Conservation (phyloP, 2,113 vertebrate species). For the Numenius arquata region DNA sequence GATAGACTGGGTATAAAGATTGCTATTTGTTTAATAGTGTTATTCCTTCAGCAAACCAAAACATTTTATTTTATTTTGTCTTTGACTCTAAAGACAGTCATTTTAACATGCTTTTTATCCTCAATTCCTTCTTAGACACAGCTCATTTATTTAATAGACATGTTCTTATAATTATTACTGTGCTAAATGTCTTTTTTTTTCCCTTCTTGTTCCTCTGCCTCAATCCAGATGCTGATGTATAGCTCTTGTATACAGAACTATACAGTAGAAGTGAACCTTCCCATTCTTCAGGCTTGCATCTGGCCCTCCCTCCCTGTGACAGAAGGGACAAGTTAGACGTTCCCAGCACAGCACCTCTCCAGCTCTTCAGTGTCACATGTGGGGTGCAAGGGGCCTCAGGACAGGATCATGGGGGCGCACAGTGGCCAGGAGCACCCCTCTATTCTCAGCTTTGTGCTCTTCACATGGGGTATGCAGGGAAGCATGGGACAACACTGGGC, state of each 20-base stretch:
- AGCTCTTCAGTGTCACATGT: not conserved
- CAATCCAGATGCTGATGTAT: not conserved
- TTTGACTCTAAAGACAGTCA: not conserved
- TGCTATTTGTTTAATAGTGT: not conserved
- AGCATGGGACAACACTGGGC: no score
- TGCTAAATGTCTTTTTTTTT: not conserved
- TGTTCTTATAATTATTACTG: not conserved
- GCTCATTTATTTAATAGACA: not conserved
- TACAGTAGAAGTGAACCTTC: not conserved
- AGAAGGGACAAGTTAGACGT: rapidly evolving
- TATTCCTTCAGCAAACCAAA: not conserved
- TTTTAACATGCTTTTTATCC: slow-evolving; percentile 7
- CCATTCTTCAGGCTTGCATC: not conserved
- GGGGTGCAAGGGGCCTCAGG: no score
- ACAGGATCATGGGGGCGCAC: not conserved
- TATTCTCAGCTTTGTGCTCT: not conserved
- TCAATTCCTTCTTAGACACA: not conserved
- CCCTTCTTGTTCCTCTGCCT: not conserved
- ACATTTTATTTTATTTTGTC: slow-evolving; percentile 16
- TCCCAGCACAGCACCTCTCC: not conserved
- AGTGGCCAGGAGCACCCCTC: not conserved
- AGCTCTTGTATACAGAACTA: no score
- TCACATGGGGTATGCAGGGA: rapidly evolving
- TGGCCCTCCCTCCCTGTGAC: not conserved
- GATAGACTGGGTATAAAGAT: not conserved